phyloP scores from a whole-genome alignment of 2,888 invertebrate genomes.

The Drosophila siamana region DNA sequence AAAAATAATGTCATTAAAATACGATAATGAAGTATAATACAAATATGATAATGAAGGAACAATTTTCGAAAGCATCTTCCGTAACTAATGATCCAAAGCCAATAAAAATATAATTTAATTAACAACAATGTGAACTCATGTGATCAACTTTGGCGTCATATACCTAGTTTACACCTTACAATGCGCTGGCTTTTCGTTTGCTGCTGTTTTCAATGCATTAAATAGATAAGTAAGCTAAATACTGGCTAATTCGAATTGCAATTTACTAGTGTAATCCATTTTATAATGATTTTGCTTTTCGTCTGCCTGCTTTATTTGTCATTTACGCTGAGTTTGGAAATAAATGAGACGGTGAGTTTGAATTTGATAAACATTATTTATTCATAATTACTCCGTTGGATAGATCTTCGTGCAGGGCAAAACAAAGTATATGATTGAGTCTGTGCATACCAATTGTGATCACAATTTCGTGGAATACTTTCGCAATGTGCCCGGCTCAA shows the following conservation, averaged over 20 bases:
- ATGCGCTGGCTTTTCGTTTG: background rate
- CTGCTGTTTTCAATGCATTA: no score
- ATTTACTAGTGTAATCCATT: background rate
- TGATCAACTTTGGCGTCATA: background rate
- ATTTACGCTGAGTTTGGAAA: background rate
- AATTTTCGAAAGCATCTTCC: background rate
- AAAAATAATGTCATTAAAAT: conserved; percentile 25
- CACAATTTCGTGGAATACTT: conserved; percentile 40
- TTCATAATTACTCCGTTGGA: background rate
- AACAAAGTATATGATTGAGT: background rate
- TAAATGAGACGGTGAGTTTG: conserved; percentile 2
- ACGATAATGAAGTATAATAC: background rate
- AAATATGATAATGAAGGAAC: background rate
- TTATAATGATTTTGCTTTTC: background rate
- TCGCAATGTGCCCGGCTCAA: background rate
- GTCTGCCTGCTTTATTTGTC: background rate
- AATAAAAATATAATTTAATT: background rate
- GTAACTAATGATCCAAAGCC: background rate
- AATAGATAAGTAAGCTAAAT: no score
- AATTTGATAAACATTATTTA: background rate
- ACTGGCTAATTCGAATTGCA: no score
- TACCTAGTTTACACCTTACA: no score
- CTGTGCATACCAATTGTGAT: conserved; percentile 32
- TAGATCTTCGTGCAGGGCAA: conserved; percentile 16
- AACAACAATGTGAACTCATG: background rate